phyloP scores from a whole-genome alignment of 2,797 vertebrate species.

The Periophthalmus magnuspinnatus region DNA sequence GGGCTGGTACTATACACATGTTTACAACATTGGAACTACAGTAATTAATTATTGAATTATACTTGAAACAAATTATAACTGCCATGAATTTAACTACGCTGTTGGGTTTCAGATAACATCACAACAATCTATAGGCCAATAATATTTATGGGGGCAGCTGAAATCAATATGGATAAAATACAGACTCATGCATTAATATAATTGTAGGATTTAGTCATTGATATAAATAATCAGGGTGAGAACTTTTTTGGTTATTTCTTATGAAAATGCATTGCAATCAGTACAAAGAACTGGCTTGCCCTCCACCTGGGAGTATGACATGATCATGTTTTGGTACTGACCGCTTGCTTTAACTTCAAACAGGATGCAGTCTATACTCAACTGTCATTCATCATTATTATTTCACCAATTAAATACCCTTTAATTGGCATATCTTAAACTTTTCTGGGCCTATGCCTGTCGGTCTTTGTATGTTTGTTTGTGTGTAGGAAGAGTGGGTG shows the following conservation, averaged over 20 bases:
- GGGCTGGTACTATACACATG: not conserved
- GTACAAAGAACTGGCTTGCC: no score
- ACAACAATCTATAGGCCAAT: no score
- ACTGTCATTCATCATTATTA: not conserved
- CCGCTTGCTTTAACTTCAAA: not conserved
- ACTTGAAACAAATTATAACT: not conserved
- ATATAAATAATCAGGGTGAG: no score
- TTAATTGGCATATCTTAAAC: not conserved
- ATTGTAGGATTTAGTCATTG: no score
- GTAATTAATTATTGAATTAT: not conserved
- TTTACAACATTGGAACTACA: not conserved
- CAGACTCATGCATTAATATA: no score
- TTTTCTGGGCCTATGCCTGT: not conserved
- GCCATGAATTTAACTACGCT: no score
- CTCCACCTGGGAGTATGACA: no score
- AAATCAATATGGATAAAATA: no score
- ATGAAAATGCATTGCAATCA: no score
- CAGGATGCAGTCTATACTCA: not conserved
- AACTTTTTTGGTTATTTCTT: no score
- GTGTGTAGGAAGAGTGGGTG: conserved; percentile 19
- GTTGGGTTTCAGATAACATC: no score
- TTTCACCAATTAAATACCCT: not conserved
- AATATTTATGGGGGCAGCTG: no score
- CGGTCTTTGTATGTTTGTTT: conserved; percentile 13
- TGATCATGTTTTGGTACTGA: not conserved